These are phyloP conservation scores for Poicephalus meyeri DNA, from an alignment of 2,113 vertebrate species.

Conservation along the genomic window DNA sequence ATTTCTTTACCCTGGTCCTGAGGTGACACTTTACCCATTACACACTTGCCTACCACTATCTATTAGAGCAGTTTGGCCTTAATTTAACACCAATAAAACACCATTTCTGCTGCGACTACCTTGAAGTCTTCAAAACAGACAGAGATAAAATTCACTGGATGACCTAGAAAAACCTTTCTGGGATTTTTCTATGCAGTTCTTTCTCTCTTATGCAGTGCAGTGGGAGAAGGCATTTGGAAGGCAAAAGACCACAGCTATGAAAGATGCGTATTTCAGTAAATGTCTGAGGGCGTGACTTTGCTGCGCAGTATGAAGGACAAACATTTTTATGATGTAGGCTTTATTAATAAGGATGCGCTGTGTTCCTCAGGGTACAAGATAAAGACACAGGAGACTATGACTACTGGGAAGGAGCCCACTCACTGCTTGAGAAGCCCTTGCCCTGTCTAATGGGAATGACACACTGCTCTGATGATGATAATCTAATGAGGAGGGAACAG, in stretches of 20 bases:
- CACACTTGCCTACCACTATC: background rate
- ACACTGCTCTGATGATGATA: background rate
- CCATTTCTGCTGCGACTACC: background rate
- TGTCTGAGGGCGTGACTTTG: background rate
- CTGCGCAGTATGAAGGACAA: background rate
- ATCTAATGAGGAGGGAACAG: background rate
- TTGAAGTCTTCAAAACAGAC: background rate
- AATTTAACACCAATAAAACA: background rate
- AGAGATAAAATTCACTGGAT: background rate
- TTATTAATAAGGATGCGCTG: background rate
- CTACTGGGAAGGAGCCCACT: background rate
- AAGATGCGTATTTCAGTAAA: background rate
- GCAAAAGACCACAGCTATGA: background rate
- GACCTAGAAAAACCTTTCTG: background rate
- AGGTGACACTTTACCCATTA: background rate
- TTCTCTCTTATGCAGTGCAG: background rate
- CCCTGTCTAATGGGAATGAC: accelerated
- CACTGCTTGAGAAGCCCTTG: background rate
- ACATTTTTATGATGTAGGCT: background rate
- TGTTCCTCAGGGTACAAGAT: background rate
- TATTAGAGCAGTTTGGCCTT: background rate
- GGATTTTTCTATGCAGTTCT: background rate
- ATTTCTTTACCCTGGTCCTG: background rate
- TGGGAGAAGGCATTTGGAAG: background rate
- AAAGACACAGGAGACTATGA: background rate